A percentile compares a stretch with the other conserved stretches of the same genome.
These are phyloP conservation scores for Mimas tiliae DNA, from an alignment of 2,888 invertebrate species.

Conservation along the genomic window DNA sequence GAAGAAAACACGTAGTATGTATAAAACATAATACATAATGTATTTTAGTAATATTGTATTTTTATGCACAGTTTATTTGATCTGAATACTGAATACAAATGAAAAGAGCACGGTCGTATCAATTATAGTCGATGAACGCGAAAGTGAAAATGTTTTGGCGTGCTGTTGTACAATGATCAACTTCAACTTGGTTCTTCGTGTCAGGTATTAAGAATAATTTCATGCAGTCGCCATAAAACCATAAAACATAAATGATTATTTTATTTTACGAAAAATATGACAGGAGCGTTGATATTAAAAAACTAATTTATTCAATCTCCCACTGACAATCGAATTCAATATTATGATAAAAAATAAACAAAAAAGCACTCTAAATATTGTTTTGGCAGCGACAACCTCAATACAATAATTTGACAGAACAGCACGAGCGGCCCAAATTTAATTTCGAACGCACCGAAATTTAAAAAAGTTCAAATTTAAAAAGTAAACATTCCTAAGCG, in stretches of 20 bases:
- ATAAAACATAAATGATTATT: background rate
- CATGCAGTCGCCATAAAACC: no score
- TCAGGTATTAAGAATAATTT: background rate
- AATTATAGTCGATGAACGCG: no score
- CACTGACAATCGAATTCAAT: background rate
- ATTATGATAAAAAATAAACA: background rate
- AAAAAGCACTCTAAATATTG: constrained; percentile 14
- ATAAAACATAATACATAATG: no score
- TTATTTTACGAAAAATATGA: background rate
- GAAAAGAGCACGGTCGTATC: no score
- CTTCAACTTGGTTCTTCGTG: no score
- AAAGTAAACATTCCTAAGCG: constrained; percentile 41
- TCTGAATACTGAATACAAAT: no score
- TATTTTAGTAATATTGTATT: no score
- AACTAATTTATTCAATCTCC: background rate
- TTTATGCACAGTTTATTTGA: no score
- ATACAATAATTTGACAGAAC: constrained; percentile 23
- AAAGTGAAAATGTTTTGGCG: no score
- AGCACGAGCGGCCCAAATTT: constrained; percentile 19
- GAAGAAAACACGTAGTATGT: no score
- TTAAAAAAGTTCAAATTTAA: constrained; percentile 32
- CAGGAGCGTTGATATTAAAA: background rate
- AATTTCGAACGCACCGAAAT: constrained; percentile 18
- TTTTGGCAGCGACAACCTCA: constrained; percentile 18
- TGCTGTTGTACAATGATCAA: no score